Base-by-base conservation (phyloP, 2,888 invertebrate genomes). In the Apamea monoglypha region DNA sequence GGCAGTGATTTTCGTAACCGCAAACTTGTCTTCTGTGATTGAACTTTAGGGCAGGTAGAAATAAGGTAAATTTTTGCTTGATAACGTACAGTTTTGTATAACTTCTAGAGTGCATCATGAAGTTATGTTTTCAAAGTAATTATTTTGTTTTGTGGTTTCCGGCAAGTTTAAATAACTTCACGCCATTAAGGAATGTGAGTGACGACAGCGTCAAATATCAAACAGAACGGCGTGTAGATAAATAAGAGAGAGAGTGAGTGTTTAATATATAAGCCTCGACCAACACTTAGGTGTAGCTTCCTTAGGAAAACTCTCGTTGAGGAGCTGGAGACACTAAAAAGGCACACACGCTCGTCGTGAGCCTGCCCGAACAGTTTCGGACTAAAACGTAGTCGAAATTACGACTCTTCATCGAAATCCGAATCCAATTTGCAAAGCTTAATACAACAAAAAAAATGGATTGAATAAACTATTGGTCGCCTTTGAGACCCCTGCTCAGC, bases 91-190 rank as follows among this genome's bases (percentile, higher is more conserved):
- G 12, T 66, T 29, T 6, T 70, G 59, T 72, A 40, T 71, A 16
- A 12, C 36, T 29, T 14, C 6, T 70, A 40, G 8, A 69, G 70
- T 84, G 75, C 76, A 85, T 71, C 40, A 32, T 66, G 70, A 78
- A 74, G 67, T 81, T 53, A 66, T 72, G 36, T 29, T 83, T 74
- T 70, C 36, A 44, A 44, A 21, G 61, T 77, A 59, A 80, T 78
- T 68, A 75, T 84, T 76, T 76, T 21, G 36, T 67, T 73, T 70
- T 72, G 82, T 61, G 78, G 82, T 82, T 85, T 85, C 82, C 78
- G 76, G 68, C 12, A 64, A 66, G 14, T 68, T 74, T 56, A 53
- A 78, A 69, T 77, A 75, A 61, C 63, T 70, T 59, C 66, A 53
- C 3, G 2, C n/a, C 14, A 59, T 76, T 68, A 72, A 50, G 36